These are phyloP conservation scores for Amphiprion percula DNA, from an alignment of 2,113 vertebrate species.

Conservation along the genomic window DNA sequence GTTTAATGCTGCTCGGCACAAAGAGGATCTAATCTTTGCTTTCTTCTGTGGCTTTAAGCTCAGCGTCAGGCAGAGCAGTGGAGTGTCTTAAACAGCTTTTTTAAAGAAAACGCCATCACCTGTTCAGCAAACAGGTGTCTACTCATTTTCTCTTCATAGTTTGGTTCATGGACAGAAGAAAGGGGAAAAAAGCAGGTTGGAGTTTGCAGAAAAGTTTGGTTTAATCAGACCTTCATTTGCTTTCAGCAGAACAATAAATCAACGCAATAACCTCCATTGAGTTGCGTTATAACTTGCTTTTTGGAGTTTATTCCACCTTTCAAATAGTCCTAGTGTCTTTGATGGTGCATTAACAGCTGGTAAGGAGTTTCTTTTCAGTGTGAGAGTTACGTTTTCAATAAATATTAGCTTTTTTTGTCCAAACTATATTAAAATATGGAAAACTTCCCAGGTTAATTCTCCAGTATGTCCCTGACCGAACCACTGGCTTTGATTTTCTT, in stretches of 20 bases:
- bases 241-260: neutral
- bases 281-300: no score
- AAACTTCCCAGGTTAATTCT: no score
- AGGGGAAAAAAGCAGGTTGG: neutral
- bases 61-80: constrained; percentile 74
- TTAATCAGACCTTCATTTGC: neutral
- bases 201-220: neutral
- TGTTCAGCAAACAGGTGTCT: constrained; percentile 89
- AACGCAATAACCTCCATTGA: neutral
- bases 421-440: neutral
- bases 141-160: constrained; percentile 62
- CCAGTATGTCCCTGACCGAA: no score
- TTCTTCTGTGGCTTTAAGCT: constrained; percentile 87
- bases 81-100: constrained; percentile 78
- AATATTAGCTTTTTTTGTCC: neutral
- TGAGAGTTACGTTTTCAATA: neutral
- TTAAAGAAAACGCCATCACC: constrained; percentile 84
- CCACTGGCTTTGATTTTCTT: no score
- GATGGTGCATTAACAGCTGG: neutral
- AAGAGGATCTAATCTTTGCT: constrained; percentile 89
- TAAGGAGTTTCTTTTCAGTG: neutral
- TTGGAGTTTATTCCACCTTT: no score
- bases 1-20: constrained; percentile 90
- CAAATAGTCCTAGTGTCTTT: no score
- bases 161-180: constrained; percentile 54